Percentiles rank a stretch among this genome's conserved stretches.
Evolutionary conservation across 1,140 invertebrate genomes (phyloP).

Genomic region (Cecropterus lyciades): DNA sequence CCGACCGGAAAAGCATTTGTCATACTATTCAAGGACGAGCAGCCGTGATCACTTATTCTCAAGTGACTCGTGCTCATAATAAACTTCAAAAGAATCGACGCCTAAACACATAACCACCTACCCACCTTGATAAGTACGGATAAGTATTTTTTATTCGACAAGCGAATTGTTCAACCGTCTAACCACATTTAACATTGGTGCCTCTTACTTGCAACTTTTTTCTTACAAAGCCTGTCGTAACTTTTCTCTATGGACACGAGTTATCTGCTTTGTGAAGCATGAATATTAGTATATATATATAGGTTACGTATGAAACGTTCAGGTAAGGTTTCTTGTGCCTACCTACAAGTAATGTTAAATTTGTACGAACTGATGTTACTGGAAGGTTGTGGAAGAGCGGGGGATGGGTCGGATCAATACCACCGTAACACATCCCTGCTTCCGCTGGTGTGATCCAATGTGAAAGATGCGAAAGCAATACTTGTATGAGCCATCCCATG

Average conservation of each 20-base stretch:
- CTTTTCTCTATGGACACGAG: conserved; percentile 7
- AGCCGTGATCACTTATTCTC: too few relatives aligned
- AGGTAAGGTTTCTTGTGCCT: not conserved
- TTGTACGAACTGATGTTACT: conserved; percentile 3
- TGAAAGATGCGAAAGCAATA: not conserved
- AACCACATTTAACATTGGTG: conserved; percentile 6
- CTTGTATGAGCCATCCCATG: not conserved
- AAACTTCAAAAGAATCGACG: too few relatives aligned
- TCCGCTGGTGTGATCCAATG: conserved; percentile 2
- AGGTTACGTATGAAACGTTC: not conserved
- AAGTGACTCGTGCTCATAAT: too few relatives aligned
- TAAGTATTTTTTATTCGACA: too few relatives aligned
- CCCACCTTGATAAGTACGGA: too few relatives aligned
- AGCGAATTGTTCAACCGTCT: conserved; percentile 5
- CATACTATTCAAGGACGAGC: too few relatives aligned
- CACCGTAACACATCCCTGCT: conserved; percentile 23
- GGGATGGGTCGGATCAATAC: conserved; percentile 24
- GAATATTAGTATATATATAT: not conserved
- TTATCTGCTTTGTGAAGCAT: conserved; percentile 10
- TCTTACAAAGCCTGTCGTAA: conserved; percentile 3
- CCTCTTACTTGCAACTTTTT: not conserved
- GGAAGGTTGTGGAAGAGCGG: conserved; percentile 17
- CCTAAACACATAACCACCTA: too few relatives aligned
- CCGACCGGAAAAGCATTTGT: too few relatives aligned
- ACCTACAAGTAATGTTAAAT: not conserved